A percentile compares a stretch with the other conserved stretches of the same genome.
Conservation (phyloP, 2,797 vertebrate genomes). For the Urosaurus nigricauda region DNA sequence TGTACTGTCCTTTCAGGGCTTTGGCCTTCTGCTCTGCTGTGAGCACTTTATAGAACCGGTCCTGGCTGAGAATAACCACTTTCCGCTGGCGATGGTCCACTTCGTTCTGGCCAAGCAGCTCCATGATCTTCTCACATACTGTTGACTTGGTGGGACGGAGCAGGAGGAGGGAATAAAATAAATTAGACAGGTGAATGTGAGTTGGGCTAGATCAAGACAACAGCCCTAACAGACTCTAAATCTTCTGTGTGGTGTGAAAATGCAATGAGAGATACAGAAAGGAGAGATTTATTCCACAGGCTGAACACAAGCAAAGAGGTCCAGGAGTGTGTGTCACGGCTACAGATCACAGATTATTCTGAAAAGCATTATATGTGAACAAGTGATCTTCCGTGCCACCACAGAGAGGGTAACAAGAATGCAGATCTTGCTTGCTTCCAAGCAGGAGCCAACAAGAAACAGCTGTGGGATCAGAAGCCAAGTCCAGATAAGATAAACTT, state of each 20-base stretch:
- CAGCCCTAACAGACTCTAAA: not conserved
- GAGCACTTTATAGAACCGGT: slow-evolving; percentile 94
- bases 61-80: slow-evolving; percentile 94
- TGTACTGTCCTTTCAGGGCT: slow-evolving; percentile 94
- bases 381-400: not conserved
- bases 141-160: slow-evolving; percentile 84
- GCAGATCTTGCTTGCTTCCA: not conserved
- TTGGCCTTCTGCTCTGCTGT: slow-evolving; percentile 92
- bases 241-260: not conserved
- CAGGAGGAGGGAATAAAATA: too few species aligned
- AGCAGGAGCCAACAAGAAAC: too few species aligned
- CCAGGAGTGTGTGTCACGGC: not conserved
- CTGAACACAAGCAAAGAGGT: not conserved
- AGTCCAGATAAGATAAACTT: too few species aligned
- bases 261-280: not conserved
- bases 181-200: too few species aligned
- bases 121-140: slow-evolving; percentile 99
- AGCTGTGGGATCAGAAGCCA: too few species aligned
- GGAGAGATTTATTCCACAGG: not conserved
- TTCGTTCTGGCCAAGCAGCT: slow-evolving; percentile 94
- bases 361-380: not conserved
- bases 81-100: slow-evolving; percentile 94
- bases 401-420: too few species aligned
- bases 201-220: not conserved
- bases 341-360: not conserved